Conservation (phyloP, 2,113 vertebrate genomes). For the Toxotes chatareus region DNA sequence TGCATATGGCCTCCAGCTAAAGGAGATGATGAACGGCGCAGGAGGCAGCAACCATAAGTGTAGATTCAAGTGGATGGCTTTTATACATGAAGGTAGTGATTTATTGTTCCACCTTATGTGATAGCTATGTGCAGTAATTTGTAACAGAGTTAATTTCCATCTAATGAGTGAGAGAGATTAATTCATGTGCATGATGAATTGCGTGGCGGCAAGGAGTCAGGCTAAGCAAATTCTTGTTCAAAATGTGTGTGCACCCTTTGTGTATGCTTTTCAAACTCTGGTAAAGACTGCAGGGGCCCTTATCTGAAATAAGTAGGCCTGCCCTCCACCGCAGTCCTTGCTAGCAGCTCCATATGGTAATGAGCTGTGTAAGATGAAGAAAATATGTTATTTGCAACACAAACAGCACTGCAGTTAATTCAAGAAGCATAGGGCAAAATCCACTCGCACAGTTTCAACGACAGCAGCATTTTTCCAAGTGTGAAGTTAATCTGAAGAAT, state of each 20-base stretch:
- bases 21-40: constrained; percentile 25
- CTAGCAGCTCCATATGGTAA: constrained; percentile 71
- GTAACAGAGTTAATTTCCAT: constrained; percentile 66
- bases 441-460: constrained; percentile 31
- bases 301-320: constrained; percentile 74
- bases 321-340: constrained; percentile 67
- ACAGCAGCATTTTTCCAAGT: constrained; percentile 32
- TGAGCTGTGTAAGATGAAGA: constrained; percentile 70
- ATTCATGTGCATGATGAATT: constrained; percentile 75
- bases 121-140: constrained; percentile 64
- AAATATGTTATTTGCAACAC: constrained; percentile 63
- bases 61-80: constrained; percentile 24
- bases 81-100: constrained; percentile 61
- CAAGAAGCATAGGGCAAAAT: constrained; percentile 39
- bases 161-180: constrained; percentile 71
- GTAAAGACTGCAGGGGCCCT: constrained; percentile 60
- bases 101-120: constrained; percentile 61
- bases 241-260: constrained; percentile 43
- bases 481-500: constrained; percentile 27
- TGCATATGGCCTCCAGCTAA: constrained; percentile 49
- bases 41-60: constrained; percentile 25
- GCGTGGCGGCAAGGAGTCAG: constrained; percentile 39
- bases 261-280: constrained; percentile 56
- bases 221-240: constrained; percentile 49
- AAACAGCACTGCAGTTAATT: constrained; percentile 61